Evolutionary conservation across 2,797 vertebrate genomes (phyloP).

Genomic region (Enteromius treurensis): DNA sequence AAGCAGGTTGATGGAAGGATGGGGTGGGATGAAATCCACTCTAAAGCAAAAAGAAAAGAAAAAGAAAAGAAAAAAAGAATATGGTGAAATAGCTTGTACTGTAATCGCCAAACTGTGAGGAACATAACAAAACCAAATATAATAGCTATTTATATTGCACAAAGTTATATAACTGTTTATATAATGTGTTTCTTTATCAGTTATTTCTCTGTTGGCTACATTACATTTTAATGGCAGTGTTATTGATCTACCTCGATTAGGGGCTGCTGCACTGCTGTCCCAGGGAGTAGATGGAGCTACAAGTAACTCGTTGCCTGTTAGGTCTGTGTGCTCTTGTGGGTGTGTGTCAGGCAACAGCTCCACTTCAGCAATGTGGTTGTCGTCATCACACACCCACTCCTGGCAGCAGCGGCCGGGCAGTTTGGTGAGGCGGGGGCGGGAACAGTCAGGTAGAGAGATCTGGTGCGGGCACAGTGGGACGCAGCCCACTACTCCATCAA

Average conservation of each 20-base stretch:
- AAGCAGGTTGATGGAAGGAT: constrained; percentile 58
- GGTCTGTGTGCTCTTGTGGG: constrained; percentile 25
- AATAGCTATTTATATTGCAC: too few species aligned
- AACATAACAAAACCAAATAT: background rate
- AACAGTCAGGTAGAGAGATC: constrained; percentile 60
- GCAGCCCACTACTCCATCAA: constrained; percentile 70
- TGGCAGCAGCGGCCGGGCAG: constrained; percentile 63
- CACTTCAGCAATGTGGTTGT: constrained; percentile 61
- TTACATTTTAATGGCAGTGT: background rate
- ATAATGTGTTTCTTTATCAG: background rate
- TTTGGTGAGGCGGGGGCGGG: constrained; percentile 56
- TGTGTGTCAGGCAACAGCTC: background rate
- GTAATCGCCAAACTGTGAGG: too few species aligned
- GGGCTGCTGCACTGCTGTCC: constrained; percentile 52
- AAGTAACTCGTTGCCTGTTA: constrained; percentile 61
- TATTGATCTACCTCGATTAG: constrained; percentile 54
- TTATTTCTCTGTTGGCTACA: too few species aligned
- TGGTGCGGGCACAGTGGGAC: constrained; percentile 67
- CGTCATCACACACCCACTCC: constrained; percentile 65
- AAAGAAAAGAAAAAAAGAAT: background rate
- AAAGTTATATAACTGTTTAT: background rate
- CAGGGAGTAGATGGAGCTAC: constrained; percentile 43
- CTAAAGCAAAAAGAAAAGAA: constrained; percentile 42
- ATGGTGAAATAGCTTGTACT: background rate
- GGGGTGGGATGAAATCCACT: constrained; percentile 55